Evolutionary conservation across 1,140 invertebrate species (phyloP), one percentile per base, ranked within the genome.

Genomic region (Diorhabda elongata): DNA sequence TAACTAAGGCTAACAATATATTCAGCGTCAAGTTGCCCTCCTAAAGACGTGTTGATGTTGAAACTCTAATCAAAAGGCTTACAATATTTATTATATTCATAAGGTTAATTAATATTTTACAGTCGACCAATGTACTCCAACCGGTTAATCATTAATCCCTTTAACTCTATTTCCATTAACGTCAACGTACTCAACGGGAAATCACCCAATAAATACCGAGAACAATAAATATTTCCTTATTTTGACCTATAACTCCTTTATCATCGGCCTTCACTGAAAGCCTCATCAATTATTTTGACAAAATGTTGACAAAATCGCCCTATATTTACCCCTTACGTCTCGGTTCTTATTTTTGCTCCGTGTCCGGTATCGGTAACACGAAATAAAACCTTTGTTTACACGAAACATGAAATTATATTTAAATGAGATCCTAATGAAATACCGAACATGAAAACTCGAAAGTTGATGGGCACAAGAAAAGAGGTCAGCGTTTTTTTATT

Each of bases 381-480:
- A 52, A 52, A 52, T 52, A 52, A 52, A 52, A 52, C 47, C 47
- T 52, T 52, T 52, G 47, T 52, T 52, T 52, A 52, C 47, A 52
- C 47, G 47, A 52, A 52, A 52, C 47, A 52, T 52, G 47, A n/a
- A 52, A 52, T 52, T 52, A 8, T 52, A 52, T 52, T 52, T n/a
- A 52, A 52, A 52, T 52, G 47, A 52, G 47, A 6, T n/a, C 6
- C 47, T 3, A 52, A 52, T 52, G 47, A 52, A 52, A 52, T 52
- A n/a, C 47, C 47, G 47, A 52, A 52, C 47, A 52, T 52, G 47
- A 52, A 52, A 52, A 52, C 47, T n/a, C n/a, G 47, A 52, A 52
- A n/a, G 47, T n/a, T 52, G 47, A 52, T n/a, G 47, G 47, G n/a
- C 47, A 52, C 6, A n/a, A 52, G 47, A n/a, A 8, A 52, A 52